Conservation (phyloP, 2,113 vertebrate genomes). For the Leucopternis melanops region DNA sequence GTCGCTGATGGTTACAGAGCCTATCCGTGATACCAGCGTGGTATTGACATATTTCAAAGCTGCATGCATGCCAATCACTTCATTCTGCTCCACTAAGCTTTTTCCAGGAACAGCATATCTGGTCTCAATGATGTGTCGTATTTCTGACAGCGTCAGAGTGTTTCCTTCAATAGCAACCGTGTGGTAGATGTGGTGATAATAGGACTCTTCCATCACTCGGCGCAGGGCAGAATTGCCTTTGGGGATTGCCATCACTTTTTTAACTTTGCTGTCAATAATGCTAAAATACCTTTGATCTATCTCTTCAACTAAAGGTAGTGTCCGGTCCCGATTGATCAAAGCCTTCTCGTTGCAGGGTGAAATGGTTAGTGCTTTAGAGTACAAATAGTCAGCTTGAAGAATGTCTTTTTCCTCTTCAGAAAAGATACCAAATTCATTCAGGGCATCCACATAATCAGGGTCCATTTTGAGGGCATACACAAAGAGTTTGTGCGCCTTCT, state of each 20-base stretch:
- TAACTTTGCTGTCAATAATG: slow-evolving; percentile 92
- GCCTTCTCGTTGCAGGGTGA: slow-evolving; percentile 88
- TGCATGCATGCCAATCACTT: slow-evolving; percentile 91
- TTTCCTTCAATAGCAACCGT: slow-evolving; percentile 98
- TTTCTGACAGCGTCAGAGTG: slow-evolving; percentile 91
- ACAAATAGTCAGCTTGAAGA: slow-evolving; percentile 90
- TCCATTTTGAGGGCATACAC: slow-evolving; percentile 90
- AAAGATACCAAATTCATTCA: slow-evolving; percentile 91
- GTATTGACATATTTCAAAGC: slow-evolving; percentile 94
- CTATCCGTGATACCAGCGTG: slow-evolving; percentile 81
- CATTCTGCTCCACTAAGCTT: slow-evolving; percentile 93
- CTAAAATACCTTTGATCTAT: slow-evolving; percentile 94
- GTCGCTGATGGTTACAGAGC: slow-evolving; percentile 76
- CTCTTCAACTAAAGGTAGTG: slow-evolving; percentile 91
- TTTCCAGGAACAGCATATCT: slow-evolving; percentile 91
- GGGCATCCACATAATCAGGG: slow-evolving; percentile 86
- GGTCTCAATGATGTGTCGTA: slow-evolving; percentile 94
- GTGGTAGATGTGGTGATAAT: slow-evolving; percentile 99
- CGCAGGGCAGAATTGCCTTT: slow-evolving; percentile 90
- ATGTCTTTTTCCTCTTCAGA: slow-evolving; percentile 95
- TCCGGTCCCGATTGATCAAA: slow-evolving; percentile 86
- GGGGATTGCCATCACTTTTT: slow-evolving; percentile 91
- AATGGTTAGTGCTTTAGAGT: slow-evolving; percentile 87
- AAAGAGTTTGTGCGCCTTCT: slow-evolving; percentile 92
- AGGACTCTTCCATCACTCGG: slow-evolving; percentile 93